A percentile compares a stretch with the other conserved stretches of the same genome.
Evolutionary conservation across 2,113 vertebrate genomes (phyloP).

Genomic region (Panthera uncia): DNA sequence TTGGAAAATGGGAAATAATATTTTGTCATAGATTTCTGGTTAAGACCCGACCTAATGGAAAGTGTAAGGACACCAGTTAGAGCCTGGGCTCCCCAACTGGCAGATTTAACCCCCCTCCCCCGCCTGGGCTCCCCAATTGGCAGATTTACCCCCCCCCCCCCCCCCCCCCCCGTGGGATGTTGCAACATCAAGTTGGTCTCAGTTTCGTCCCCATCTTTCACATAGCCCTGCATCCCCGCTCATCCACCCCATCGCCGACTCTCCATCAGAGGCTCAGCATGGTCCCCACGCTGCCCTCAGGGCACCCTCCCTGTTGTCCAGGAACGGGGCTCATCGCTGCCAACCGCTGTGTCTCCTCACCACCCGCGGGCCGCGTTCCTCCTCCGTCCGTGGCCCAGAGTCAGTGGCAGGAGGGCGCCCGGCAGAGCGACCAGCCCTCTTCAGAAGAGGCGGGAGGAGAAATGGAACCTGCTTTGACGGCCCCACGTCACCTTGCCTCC

Average conservation of each 20-base stretch:
- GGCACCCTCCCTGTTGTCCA: neutral
- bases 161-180: rapidly evolving
- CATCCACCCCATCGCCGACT: rapidly evolving
- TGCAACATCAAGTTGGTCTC: rapidly evolving
- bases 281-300: neutral
- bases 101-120: neutral
- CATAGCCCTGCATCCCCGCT: rapidly evolving
- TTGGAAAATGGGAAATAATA: neutral
- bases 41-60: rapidly evolving
- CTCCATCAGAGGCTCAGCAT: neutral
- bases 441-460: neutral
- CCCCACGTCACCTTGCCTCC: rapidly evolving
- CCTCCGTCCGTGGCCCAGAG: no score
- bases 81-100: rapidly evolving
- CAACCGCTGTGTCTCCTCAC: neutral
- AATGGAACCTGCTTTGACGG: rapidly evolving
- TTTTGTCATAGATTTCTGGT: neutral
- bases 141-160: neutral
- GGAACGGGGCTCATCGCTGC: neutral
- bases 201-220: neutral
- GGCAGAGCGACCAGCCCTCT: rapidly evolving
- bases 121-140: rapidly evolving
- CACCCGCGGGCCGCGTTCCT: rapidly evolving
- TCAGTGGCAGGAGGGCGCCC: neutral
- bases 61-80: rapidly evolving